Conservation (phyloP, 2,888 invertebrate genomes). For the Eretmocerus hayati region DNA sequence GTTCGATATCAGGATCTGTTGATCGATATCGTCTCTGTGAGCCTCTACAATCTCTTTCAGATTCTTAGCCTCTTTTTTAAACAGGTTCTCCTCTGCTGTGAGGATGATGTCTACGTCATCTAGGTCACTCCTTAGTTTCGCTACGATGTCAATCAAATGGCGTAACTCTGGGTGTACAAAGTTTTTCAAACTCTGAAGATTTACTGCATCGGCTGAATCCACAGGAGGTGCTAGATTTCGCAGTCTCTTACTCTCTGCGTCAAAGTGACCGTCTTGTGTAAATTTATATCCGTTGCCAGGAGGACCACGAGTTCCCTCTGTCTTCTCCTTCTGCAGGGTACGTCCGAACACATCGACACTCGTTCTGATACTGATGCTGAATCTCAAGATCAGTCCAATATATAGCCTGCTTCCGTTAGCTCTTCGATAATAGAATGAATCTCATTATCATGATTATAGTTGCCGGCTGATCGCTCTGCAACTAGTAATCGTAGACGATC, state of each 20-base stretch:
- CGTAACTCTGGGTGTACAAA: neutral
- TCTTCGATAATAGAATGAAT: conserved; percentile 1
- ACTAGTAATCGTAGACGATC: neutral
- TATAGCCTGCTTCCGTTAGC: neutral
- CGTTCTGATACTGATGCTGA: neutral
- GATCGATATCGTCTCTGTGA: neutral
- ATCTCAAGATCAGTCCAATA: neutral
- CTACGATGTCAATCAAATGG: no score
- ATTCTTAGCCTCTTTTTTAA: no score
- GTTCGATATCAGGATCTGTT: neutral
- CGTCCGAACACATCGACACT: conserved; percentile 6
- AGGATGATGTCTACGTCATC: neutral
- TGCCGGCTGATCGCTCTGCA: neutral
- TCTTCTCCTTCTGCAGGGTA: no score
- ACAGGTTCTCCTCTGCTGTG: no score
- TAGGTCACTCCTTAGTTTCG: no score
- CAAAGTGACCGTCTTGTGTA: conserved; percentile 14
- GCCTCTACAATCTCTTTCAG: neutral
- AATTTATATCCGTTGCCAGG: neutral
- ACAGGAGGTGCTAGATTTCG: conserved; percentile 11
- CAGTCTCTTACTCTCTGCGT: conserved; percentile 14
- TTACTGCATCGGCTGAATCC: neutral
- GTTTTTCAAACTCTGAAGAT: neutral
- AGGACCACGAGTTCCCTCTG: neutral
- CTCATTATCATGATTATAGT: no score